Evolutionary conservation across 1,140 invertebrate genomes (phyloP), one percentile per base, ranked within the genome.

Genomic region (Aporrectodea caliginosa): DNA sequence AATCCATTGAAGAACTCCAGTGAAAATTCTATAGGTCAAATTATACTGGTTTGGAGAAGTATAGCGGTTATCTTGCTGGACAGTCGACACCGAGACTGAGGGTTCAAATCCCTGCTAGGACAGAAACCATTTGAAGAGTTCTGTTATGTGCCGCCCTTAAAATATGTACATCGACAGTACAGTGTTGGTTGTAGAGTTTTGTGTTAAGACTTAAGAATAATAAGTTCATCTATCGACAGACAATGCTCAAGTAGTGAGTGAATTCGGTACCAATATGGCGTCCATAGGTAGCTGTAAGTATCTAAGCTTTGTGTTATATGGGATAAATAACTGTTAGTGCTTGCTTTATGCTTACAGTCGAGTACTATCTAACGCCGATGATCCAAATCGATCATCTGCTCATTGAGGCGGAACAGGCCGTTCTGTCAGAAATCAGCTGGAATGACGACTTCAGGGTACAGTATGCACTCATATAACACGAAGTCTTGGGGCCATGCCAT

Each of bases 381-480:
- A 31, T 35, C 1, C 75, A 76, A 68, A 76, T 76, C 30, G 75
- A 76, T 76, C 75, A 76, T 2, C 35, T 76, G n/a, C 29, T 76
- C 29, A 58, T 68, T 31, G 75, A 76, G 33, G 75, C 75, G 1
- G 43, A 76, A 43, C 75, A 76, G 43, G 75, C 75, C 30, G 75
- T 76, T 43, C 27, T 34, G 2, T 1, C 33, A 22, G 75, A 76
- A 1, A 35, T 58, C 35, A 76, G 29, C 31, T 76, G 75, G 75
- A 76, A 76, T 35, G 33, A 35, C 29, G 75, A 76, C n/a, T 76
- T 76, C 35, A 35, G 43, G 75, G 75, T 76, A 16, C 22, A 22
- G 1, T 58, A 12, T 6, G 22, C 22, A 12, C 22, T 58, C 43
- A 12, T 58, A 58, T 58, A 12, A 58, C 22, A 58, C 22, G 22